Base-by-base conservation (phyloP, 2,113 vertebrate species). In the Ailurus styani region DNA sequence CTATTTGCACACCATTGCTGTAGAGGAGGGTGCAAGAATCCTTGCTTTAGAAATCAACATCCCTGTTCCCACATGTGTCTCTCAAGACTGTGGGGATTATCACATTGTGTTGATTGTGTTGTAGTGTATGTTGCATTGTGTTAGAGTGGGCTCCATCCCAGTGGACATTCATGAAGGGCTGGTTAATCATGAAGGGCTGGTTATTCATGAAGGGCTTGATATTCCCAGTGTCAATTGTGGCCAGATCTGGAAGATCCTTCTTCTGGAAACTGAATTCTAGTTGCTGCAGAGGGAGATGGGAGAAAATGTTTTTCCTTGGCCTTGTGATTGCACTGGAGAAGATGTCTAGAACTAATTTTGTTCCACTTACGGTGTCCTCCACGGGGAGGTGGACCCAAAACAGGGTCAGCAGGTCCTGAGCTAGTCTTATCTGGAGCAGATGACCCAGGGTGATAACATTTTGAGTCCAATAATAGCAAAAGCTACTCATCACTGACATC, bases 1-100 rank as follows among this genome's bases (percentile, higher is more conserved):
- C 14, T n/a, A 20, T 85, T 64, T 57, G 45, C 40, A n/a, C 7
- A 0, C n/a, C 20, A 8, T 0, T 27, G 13, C 14, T 31, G 1
- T 1, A 7, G 8, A 73, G 72, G 52, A 37, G 7, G 18, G 40
- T 1, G 0, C 0, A 10, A 85, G 50, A 18, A 2, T 1, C 31
- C 37, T 88, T 42, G 40, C 57, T 52, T n/a, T 34, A 78, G 31
- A 85, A 64, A 37, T 40, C 34, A 21, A 7, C 29, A 31, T 31
- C 52, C 4, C 77, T 72, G 18, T 25, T 54, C 86, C 57, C 75
- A 0, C 8, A 3, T 10, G 34, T 5, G 23, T 40, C 11, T 66
- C 72, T 68, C 45, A 6, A 12, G 31, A 34, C 14, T 47, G 20
- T 7, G 64, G 83, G 52, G 17, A 54, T 52, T 7, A 29, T n/a